phyloP scores from a whole-genome alignment of 2,113 vertebrate species.

The Hucho hucho region DNA sequence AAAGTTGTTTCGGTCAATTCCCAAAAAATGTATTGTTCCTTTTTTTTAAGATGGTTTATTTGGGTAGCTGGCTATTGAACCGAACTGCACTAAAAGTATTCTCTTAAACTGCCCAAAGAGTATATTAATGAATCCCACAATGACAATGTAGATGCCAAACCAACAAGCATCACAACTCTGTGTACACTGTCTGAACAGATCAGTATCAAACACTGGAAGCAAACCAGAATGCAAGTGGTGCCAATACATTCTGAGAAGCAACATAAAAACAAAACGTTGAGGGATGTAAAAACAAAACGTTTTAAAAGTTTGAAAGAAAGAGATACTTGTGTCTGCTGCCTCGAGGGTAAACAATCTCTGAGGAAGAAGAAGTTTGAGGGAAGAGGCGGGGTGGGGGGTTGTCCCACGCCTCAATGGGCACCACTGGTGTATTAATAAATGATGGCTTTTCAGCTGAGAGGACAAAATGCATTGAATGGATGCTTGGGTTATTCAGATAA shows the following conservation, averaged over 20 bases:
- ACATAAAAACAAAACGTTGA: conserved; percentile 39
- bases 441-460: conserved; percentile 59
- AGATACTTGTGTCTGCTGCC: conserved; percentile 34
- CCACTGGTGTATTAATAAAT: conserved; percentile 36
- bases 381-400: conserved; percentile 51
- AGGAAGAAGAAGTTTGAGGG: conserved; percentile 12
- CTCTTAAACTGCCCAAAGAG: neutral
- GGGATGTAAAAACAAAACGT: neutral
- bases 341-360: conserved; percentile 52
- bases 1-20: too few relatives aligned
- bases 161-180: conserved; percentile 16
- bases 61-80: neutral
- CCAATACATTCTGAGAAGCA: conserved; percentile 38
- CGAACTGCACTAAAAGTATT: neutral
- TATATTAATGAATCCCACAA: conserved; percentile 57
- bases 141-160: conserved; percentile 44
- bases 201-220: conserved; percentile 16
- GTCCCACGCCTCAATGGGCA: conserved; percentile 62
- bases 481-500: conserved; percentile 64
- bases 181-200: conserved; percentile 5
- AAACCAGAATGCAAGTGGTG: conserved; percentile 12
- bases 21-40: too few relatives aligned
- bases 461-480: conserved; percentile 59
- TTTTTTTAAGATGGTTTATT: too few relatives aligned
- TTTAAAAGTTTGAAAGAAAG: conserved; percentile 4